Base-by-base conservation (phyloP, 2,113 vertebrate genomes). In the Ctenodactylus gundi region DNA sequence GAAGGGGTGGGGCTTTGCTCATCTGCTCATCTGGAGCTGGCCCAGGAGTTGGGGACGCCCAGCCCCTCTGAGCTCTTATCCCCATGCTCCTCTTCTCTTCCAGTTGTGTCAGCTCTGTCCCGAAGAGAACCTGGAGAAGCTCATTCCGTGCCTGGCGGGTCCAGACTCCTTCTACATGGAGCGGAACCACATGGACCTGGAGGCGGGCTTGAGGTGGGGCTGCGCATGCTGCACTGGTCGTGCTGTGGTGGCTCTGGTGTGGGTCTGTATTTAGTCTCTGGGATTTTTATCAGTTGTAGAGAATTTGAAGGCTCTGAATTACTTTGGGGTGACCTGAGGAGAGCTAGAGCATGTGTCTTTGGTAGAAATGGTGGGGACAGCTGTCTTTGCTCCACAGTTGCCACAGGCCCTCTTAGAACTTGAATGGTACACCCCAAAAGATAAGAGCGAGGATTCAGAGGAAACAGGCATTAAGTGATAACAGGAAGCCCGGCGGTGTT, bases 141-240 rank as follows among this genome's bases (percentile, higher is more conserved):
- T 98, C 97, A 98, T 98, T 97, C 98, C 99, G 83, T 98, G 98
- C 97, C 94, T 98, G 83, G 90, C 98, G 77, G 98, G 98, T 96
- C 93, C 98, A 88, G 99, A 99, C 90, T 97, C 98, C 1, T 98
- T 98, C 96, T 98, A 98, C 39, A 90, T 98, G 57, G 98, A 98
- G 90, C 81, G 98, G 91, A 99, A 98, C 97, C 98, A 98, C 91
- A 53, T 98, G 96, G 98, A 98, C 89, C 98, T 98, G 97, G 98
- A 99, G 90, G 98, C 98, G 0, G 98, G 99, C 97, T 98, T 97
- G 97, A 99, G 99, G 99, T 99, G 99, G 99, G 99, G n/a, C n/a
- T 99, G 95, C 94, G 1, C 53, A 11, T 0, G 7, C 53, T 65
- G 23, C 77, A n/a, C 7, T 13, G 67, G 29, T n/a, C n/a, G n/a